Conservation (phyloP, 2,113 vertebrate species). For the Anhinga anhinga region DNA sequence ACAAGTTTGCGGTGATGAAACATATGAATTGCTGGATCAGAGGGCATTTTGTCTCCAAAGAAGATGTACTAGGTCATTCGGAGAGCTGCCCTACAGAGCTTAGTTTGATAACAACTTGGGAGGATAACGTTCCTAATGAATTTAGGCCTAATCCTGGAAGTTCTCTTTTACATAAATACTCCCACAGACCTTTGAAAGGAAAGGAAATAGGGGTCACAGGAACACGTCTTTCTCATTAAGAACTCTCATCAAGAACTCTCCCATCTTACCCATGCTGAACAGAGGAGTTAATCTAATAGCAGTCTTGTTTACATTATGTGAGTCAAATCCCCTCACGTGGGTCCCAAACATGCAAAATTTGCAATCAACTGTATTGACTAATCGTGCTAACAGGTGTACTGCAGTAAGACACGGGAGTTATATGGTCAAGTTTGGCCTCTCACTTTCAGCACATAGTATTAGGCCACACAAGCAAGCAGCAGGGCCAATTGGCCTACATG, state of each 20-base stretch:
- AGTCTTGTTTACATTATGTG: background rate
- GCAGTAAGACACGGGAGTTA: background rate
- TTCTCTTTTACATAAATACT: slow-evolving; percentile 12
- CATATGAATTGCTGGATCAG: background rate
- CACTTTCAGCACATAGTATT: background rate
- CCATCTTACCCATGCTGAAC: background rate
- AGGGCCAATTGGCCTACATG: background rate
- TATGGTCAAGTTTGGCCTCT: background rate
- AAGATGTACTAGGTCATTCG: background rate
- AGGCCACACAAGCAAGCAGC: background rate
- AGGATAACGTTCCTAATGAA: slow-evolving; percentile 2
- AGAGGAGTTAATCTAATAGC: background rate
- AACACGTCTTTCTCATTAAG: background rate
- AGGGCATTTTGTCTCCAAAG: background rate
- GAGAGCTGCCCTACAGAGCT: background rate
- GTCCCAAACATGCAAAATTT: background rate
- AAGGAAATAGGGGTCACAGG: background rate
- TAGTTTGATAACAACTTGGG: background rate
- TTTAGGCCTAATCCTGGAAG: background rate
- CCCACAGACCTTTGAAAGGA: background rate
- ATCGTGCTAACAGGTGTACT: background rate
- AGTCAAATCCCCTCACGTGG: background rate
- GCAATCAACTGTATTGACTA: background rate
- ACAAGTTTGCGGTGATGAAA: background rate
- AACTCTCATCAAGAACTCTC: background rate